Percentiles rank a stretch among this genome's conserved stretches.
Conservation (phyloP, 2,888 invertebrate species). For the Xanthostigma xanthostigma region DNA sequence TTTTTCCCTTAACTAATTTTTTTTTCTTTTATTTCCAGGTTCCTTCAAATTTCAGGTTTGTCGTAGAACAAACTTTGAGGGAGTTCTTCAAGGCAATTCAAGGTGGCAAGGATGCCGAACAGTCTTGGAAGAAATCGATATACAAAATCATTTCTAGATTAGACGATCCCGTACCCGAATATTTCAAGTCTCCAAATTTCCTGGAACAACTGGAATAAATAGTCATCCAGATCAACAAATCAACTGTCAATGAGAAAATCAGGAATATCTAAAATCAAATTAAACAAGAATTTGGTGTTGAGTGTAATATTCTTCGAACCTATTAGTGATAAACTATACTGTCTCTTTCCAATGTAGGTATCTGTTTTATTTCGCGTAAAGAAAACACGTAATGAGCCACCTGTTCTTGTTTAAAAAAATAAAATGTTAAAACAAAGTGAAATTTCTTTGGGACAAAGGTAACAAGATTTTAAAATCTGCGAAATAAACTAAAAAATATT, state of each 20-base stretch:
- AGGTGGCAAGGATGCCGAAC: conserved; percentile 92
- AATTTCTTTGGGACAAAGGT: conserved; percentile 1
- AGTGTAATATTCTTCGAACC: no score
- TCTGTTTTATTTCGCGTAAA: no score
- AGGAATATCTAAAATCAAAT: no score
- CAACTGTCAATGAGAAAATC: no score
- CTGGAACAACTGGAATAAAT: conserved; percentile 91
- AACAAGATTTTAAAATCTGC: conserved; percentile 6
- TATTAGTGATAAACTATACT: no score
- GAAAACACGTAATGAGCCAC: no score
- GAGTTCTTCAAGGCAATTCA: conserved; percentile 99
- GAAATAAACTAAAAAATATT: background rate
- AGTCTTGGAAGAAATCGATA: conserved; percentile 99
- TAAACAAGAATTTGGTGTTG: no score
- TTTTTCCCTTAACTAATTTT: no score
- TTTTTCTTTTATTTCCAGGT: conserved; percentile 47
- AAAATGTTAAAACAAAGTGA: background rate
- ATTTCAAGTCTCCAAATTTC: conserved; percentile 99
- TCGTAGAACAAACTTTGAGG: conserved; percentile 92
- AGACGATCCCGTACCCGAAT: conserved; percentile 98
- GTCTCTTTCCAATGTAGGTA: no score
- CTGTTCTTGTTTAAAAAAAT: background rate
- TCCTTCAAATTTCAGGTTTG: conserved; percentile 90
- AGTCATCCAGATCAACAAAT: conserved; percentile 15
- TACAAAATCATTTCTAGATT: conserved; percentile 99